phyloP scores from a whole-genome alignment of 2,113 vertebrate genomes.

The Semicossyphus pulcher region DNA sequence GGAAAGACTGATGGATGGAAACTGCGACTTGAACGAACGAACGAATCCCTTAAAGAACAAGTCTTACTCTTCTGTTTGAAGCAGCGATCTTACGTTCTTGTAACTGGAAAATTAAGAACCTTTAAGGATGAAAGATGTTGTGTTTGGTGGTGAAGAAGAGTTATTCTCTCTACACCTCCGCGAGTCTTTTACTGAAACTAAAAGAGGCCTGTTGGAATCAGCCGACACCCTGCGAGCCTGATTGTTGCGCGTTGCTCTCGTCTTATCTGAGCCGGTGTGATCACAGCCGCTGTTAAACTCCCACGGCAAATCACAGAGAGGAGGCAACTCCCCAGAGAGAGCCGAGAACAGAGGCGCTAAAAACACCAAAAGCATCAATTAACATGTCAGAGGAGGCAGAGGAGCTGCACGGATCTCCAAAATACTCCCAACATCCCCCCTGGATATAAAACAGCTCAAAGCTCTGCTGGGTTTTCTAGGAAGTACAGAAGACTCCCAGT shows the following conservation, averaged over 20 bases:
- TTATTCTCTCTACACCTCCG: slow-evolving; percentile 4
- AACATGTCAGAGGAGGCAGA: slow-evolving; percentile 58
- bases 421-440: slow-evolving; percentile 33
- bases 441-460: slow-evolving; percentile 6
- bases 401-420: slow-evolving; percentile 10
- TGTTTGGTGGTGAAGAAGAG: slow-evolving; percentile 1
- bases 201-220: slow-evolving; percentile 2
- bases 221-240: neutral
- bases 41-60: neutral
- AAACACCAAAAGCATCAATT: slow-evolving; percentile 60
- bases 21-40: no score
- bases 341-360: slow-evolving; percentile 14
- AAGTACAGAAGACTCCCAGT: neutral
- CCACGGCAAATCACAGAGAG: slow-evolving; percentile 54
- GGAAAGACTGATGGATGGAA: no score
- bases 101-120: neutral
- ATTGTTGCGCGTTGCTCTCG: slow-evolving; percentile 33
- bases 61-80: neutral
- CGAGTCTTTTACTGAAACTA: slow-evolving; percentile 5
- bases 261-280: slow-evolving; percentile 51
- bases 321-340: slow-evolving; percentile 51
- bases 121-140: slow-evolving; percentile 8
- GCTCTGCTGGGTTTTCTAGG: neutral
- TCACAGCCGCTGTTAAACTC: slow-evolving; percentile 67
- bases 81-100: neutral